Evolutionary conservation across 2,113 vertebrate genomes (phyloP).

Genomic region (Formicarius rufipectus): DNA sequence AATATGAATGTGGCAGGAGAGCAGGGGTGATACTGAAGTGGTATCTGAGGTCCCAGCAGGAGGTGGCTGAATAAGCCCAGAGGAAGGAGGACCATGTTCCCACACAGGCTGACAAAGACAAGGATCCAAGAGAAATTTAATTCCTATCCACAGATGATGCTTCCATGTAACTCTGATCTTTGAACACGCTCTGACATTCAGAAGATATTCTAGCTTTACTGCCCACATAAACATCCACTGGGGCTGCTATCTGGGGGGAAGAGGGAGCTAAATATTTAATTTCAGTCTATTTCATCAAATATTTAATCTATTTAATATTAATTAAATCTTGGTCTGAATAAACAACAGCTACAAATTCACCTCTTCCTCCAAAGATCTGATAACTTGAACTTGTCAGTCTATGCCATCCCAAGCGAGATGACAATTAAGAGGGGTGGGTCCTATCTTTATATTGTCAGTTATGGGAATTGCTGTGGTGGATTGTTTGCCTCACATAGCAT

Average conservation of each 20-base stretch:
- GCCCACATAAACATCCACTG: not conserved
- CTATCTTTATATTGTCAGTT: not conserved
- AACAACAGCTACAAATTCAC: constrained; percentile 35
- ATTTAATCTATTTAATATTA: constrained; percentile 66
- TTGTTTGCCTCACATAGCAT: not conserved
- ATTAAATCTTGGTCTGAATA: constrained; percentile 51
- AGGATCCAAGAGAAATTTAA: not conserved
- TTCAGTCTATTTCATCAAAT: constrained; percentile 56
- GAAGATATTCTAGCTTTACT: not conserved
- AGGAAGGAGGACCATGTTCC: rapidly evolving
- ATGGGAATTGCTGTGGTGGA: not conserved
- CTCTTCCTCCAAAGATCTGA: constrained; percentile 7
- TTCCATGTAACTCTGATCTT: not conserved
- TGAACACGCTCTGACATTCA: not conserved
- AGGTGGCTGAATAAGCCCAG: not conserved
- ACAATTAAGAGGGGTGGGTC: not conserved
- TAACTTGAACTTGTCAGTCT: not conserved
- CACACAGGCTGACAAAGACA: not conserved
- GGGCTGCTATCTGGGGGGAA: not conserved
- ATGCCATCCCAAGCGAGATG: not conserved
- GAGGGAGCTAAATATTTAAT: constrained; percentile 61
- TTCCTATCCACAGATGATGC: not conserved
- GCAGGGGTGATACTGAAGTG: not conserved
- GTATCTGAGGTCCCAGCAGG: not conserved
- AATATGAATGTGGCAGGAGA: not conserved